These are phyloP conservation scores for Leucoraja ocellata DNA, from an alignment of 2,797 vertebrate genomes.

Conservation along the genomic window DNA sequence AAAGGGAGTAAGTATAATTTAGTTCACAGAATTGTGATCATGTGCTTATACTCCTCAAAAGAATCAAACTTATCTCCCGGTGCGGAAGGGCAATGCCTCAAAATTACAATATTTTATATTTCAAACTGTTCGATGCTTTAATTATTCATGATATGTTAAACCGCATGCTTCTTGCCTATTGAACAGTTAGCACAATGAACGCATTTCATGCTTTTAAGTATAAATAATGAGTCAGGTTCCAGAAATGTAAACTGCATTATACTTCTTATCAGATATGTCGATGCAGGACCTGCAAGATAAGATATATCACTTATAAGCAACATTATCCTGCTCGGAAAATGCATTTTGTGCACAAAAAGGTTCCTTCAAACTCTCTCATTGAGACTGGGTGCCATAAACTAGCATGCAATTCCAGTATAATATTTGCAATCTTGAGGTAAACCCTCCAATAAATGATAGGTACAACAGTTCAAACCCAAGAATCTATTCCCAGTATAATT, in stretches of 20 bases:
- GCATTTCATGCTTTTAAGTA: not conserved
- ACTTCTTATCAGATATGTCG: not conserved
- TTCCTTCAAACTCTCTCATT: too few species aligned
- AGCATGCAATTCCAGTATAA: not conserved
- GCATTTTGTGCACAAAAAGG: not conserved
- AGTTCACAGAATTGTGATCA: not conserved
- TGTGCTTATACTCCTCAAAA: not conserved
- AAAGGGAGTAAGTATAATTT: not conserved
- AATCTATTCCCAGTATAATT: not conserved
- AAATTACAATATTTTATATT: not conserved
- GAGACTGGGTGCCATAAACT: not conserved
- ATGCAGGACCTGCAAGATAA: not conserved
- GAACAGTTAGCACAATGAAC: not conserved
- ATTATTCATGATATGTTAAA: conserved; percentile 14
- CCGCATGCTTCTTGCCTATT: not conserved
- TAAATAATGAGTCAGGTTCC: not conserved
- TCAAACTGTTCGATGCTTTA: not conserved
- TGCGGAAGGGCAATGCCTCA: not conserved
- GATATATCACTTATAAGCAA: not conserved
- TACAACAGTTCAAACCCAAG: not conserved
- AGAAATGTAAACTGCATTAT: not conserved
- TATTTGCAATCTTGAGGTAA: too few species aligned
- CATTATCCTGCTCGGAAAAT: not conserved
- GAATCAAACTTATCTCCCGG: not conserved
- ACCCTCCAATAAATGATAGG: not conserved